Percentiles rank a stretch among this genome's conserved stretches.
Evolutionary conservation across 2,797 vertebrate genomes (phyloP).

Genomic region (Thripadectes ignobilis): DNA sequence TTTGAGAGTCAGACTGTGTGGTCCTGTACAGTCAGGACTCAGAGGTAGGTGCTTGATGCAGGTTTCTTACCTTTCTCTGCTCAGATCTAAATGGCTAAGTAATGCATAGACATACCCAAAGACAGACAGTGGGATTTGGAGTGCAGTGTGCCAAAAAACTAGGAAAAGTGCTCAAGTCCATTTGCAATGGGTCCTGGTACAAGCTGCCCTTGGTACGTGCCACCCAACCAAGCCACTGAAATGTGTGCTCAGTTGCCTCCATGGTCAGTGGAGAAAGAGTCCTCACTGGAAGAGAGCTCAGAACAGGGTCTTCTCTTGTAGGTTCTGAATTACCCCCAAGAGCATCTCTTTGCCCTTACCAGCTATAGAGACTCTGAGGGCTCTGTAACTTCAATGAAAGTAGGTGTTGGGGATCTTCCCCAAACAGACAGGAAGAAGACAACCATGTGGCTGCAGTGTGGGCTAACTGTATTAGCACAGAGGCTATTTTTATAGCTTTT

Average conservation of each 20-base stretch:
- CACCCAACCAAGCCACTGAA: background rate
- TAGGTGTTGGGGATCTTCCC: background rate
- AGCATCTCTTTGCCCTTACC: background rate
- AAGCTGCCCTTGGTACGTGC: background rate
- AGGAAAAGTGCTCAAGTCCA: background rate
- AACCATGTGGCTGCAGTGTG: background rate
- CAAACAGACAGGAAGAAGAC: background rate
- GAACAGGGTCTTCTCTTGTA: background rate
- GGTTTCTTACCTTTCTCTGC: background rate
- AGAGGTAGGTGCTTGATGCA: background rate
- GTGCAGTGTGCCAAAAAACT: background rate
- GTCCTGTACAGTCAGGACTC: background rate
- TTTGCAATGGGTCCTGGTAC: background rate
- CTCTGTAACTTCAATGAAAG: background rate
- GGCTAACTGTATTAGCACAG: background rate
- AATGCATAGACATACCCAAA: background rate
- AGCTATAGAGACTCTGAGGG: background rate
- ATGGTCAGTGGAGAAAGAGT: background rate
- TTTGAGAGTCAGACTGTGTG: background rate
- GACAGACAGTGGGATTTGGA: background rate
- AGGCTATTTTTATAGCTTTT: background rate
- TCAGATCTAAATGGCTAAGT: background rate
- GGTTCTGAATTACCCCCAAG: background rate
- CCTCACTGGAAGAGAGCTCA: background rate
- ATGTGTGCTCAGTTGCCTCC: fast-evolving